A percentile compares a stretch with the other conserved stretches of the same genome.
Evolutionary conservation across 2,113 vertebrate species (phyloP).

Genomic region (Sus scrofa): T2T-Sscrofa CM000824.6:214786001-214786500

Average conservation of each 20-base stretch:
- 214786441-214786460: neutral
- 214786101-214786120: neutral
- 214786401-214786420: neutral
- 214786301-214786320: neutral
- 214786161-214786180: neutral
- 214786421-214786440: neutral
- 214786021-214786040: neutral
- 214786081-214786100: neutral
- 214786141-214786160: neutral
- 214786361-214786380: neutral
- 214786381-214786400: neutral
- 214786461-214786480: neutral
- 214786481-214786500: neutral
- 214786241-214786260: neutral
- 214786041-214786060: neutral
- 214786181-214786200: neutral
- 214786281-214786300: neutral
- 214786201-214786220: neutral
- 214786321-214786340: neutral
- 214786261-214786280: neutral
- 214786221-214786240: neutral
- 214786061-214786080: neutral
- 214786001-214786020: neutral
- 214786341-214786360: neutral
- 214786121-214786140: neutral